Conservation (phyloP, 2,797 vertebrate species). For the Antennarius maculatus region DNA sequence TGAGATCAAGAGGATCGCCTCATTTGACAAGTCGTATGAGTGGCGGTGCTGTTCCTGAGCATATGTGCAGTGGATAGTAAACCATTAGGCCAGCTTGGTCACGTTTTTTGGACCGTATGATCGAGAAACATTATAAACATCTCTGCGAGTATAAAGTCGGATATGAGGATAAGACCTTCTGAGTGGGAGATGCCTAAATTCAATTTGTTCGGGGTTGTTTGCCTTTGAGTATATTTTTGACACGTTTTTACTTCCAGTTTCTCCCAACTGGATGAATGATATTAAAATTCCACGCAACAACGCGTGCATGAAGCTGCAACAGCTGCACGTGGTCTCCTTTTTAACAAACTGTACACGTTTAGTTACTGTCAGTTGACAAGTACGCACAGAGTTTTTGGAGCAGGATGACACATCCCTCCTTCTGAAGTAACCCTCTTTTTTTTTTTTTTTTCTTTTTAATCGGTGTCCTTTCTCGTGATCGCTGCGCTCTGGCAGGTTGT, state of each 20-base stretch:
- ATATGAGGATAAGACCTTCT: neutral
- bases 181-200: neutral
- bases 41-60: slow-evolving; percentile 14
- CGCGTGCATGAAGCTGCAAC: slow-evolving; percentile 6
- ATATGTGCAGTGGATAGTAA: neutral
- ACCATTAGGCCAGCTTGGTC: neutral
- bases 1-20: slow-evolving; percentile 51
- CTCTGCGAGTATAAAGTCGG: neutral
- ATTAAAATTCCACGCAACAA: neutral
- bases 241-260: neutral
- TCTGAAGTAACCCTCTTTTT: slow-evolving; percentile 19
- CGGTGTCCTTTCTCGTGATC: slow-evolving; percentile 27
- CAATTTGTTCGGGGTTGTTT: neutral
- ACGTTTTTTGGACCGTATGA: neutral
- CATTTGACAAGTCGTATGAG: slow-evolving; percentile 43
- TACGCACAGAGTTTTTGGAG: slow-evolving; percentile 38
- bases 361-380: slow-evolving; percentile 53
- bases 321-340: slow-evolving; percentile 32
- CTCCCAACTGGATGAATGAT: neutral
- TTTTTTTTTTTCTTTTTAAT: neutral
- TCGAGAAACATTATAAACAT: neutral
- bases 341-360: slow-evolving; percentile 42
- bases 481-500: slow-evolving; percentile 11
- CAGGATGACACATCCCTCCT: slow-evolving; percentile 13
- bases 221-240: neutral